Percentiles rank a stretch among this genome's conserved stretches.
phyloP scores from a whole-genome alignment of 2,797 vertebrate species.

The Myiothlypis coronata region DNA sequence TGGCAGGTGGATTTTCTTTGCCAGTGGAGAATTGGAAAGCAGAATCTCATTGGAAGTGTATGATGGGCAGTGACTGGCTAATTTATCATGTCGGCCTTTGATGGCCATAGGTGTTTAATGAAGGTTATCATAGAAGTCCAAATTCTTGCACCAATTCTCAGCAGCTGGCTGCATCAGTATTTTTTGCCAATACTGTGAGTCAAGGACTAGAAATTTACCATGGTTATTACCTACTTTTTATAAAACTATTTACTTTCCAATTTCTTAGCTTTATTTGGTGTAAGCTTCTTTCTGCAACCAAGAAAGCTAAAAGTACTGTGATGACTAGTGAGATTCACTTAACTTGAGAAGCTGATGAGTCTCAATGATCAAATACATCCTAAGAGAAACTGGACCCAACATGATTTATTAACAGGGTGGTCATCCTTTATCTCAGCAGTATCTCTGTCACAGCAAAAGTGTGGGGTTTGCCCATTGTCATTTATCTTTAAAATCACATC shows the following conservation, averaged over 20 bases:
- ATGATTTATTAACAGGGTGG: neutral
- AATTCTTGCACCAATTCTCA: neutral
- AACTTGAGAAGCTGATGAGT: neutral
- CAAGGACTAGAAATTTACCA: neutral
- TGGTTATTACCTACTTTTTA: neutral
- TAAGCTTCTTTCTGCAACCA: neutral
- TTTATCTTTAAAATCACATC: constrained; percentile 29
- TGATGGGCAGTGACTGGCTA: neutral
- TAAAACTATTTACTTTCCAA: neutral
- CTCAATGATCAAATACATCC: neutral
- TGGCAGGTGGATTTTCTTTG: neutral
- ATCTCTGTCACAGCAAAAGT: neutral
- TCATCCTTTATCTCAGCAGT: neutral
- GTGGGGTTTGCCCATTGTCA: neutral
- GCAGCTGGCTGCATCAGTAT: neutral
- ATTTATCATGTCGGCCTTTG: neutral
- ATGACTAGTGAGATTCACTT: neutral
- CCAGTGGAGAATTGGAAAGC: neutral
- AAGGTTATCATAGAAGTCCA: neutral
- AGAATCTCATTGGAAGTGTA: neutral
- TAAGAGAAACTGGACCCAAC: neutral
- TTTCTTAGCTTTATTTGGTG: neutral
- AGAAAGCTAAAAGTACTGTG: neutral
- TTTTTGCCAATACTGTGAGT: neutral
- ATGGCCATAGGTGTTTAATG: neutral